A percentile compares a stretch with the other conserved stretches of the same genome.
Conservation (phyloP, 2,797 vertebrate species). For the Bovichtus variegatus region DNA sequence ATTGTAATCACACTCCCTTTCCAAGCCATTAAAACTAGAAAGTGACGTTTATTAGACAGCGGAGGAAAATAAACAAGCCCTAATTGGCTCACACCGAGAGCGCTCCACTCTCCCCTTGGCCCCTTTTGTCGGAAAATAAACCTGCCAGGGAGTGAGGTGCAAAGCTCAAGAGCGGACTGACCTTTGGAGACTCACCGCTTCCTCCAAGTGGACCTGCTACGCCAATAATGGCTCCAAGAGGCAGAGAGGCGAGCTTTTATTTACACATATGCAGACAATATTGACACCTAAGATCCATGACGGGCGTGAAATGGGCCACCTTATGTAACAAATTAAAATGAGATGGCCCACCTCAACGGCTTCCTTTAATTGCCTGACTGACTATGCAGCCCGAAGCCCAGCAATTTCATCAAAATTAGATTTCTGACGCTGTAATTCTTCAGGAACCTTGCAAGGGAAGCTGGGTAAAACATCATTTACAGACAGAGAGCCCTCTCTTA, state of each 20-base stretch:
- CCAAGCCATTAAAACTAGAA: slow-evolving; percentile 81
- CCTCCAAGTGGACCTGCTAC: slow-evolving; percentile 20
- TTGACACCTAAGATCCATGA: slow-evolving; percentile 36
- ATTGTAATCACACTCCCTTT: slow-evolving; percentile 81
- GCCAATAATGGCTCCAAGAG: slow-evolving; percentile 31
- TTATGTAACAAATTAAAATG: slow-evolving; percentile 58
- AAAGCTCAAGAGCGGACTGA: slow-evolving; percentile 66
- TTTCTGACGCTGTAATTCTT: slow-evolving; percentile 47
- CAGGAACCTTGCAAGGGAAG: background rate
- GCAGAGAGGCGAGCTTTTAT: slow-evolving; percentile 22
- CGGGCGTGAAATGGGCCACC: slow-evolving; percentile 36
- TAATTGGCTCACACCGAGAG: slow-evolving; percentile 76
- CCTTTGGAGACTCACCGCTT: slow-evolving; percentile 54
- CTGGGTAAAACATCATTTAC: slow-evolving; percentile 46
- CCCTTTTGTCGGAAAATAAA: slow-evolving; percentile 62
- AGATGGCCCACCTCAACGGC: slow-evolving; percentile 28
- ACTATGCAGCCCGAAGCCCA: slow-evolving; percentile 50
- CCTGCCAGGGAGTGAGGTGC: slow-evolving; percentile 54
- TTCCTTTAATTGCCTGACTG: slow-evolving; percentile 52
- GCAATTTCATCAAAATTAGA: slow-evolving; percentile 52
- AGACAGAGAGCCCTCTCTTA: slow-evolving; percentile 34
- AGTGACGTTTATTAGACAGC: slow-evolving; percentile 81
- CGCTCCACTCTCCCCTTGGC: slow-evolving; percentile 49
- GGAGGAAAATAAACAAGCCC: slow-evolving; percentile 82
- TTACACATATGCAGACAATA: slow-evolving; percentile 48